Percentiles rank a stretch among this genome's conserved stretches.
Evolutionary conservation across 2,888 invertebrate genomes (phyloP).

Genomic region (Drosophila cognata): DNA sequence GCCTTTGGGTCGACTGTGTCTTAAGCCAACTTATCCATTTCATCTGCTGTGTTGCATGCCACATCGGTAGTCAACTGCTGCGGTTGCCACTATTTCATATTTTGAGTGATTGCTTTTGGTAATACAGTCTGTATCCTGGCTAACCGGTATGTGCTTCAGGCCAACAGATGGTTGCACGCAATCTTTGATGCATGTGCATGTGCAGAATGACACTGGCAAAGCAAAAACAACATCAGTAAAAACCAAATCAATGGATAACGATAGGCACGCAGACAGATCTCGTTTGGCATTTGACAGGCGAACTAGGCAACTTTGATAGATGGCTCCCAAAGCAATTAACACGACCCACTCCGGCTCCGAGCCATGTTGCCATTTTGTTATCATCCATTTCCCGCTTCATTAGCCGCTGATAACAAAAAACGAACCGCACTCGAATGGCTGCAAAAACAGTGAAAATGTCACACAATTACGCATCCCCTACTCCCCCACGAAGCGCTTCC

Average conservation of each 20-base stretch:
- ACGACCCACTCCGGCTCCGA: conserved; percentile 19
- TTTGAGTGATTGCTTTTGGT: conserved; percentile 79
- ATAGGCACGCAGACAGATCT: conserved; percentile 11
- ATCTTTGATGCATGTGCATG: conserved; percentile 40
- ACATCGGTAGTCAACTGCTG: conserved; percentile 62
- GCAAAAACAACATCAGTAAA: conserved; percentile 1
- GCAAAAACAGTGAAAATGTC: conserved; percentile 27
- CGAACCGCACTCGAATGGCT: conserved; percentile 4
- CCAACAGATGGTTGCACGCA: conserved; percentile 38
- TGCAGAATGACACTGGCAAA: conserved; percentile 2
- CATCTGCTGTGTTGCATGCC: conserved; percentile 31
- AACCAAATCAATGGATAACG: conserved; percentile 9
- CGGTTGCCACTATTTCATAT: conserved; percentile 72
- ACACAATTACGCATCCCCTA: not conserved
- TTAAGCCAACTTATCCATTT: conserved; percentile 55
- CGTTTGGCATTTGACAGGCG: conserved; percentile 40
- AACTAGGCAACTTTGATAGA: conserved; percentile 52
- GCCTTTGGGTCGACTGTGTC: conserved; percentile 20
- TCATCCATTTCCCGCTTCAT: conserved; percentile 70
- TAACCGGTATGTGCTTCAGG: conserved; percentile 21
- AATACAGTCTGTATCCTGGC: conserved; percentile 61
- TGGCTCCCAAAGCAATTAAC: conserved; percentile 68
- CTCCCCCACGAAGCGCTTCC: not conserved
- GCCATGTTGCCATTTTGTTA: conserved; percentile 3
- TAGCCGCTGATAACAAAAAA: conserved; percentile 47